Evolutionary conservation across 1,140 invertebrate genomes (phyloP).

Genomic region (Centruroides vittatus): DNA sequence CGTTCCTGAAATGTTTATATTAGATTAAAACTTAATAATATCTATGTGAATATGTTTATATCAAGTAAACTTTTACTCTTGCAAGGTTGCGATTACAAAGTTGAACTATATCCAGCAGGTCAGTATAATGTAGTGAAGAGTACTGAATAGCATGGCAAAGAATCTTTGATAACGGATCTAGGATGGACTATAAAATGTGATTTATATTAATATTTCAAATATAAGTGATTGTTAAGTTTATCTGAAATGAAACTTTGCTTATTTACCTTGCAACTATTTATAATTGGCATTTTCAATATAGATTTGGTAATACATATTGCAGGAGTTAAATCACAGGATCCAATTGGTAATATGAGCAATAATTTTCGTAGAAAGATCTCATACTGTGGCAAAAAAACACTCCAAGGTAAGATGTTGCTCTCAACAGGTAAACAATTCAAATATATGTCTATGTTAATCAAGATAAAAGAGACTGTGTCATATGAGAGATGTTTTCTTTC

Average conservation of each 20-base stretch:
- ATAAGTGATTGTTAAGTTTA: too few relatives aligned
- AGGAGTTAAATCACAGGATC: slow-evolving; percentile 53
- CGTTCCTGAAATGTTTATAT: slow-evolving; percentile 47
- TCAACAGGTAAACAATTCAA: slow-evolving; percentile 81
- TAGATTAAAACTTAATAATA: not conserved
- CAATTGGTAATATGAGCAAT: slow-evolving; percentile 51
- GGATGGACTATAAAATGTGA: slow-evolving; percentile 36
- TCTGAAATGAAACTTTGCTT: too few relatives aligned
- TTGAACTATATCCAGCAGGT: slow-evolving; percentile 75
- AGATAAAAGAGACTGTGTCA: slow-evolving; percentile 51
- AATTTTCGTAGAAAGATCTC: slow-evolving; percentile 73
- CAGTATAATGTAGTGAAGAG: slow-evolving; percentile 64
- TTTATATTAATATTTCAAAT: too few relatives aligned
- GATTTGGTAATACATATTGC: slow-evolving; percentile 71
- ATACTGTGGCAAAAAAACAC: slow-evolving; percentile 59
- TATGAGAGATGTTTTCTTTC: slow-evolving; percentile 69
- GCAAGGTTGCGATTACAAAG: slow-evolving; percentile 62
- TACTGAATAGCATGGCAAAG: slow-evolving; percentile 80
- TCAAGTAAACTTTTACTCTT: slow-evolving; percentile 35
- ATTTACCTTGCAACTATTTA: slow-evolving; percentile 25
- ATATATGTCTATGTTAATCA: slow-evolving; percentile 83
- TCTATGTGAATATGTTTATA: not conserved
- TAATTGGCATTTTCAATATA: slow-evolving; percentile 44
- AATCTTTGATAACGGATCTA: slow-evolving; percentile 94
- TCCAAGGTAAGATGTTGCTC: slow-evolving; percentile 48